These are phyloP conservation scores for Trichopoda pennipes DNA, from an alignment of 2,888 invertebrate genomes.

Conservation along the genomic window DNA sequence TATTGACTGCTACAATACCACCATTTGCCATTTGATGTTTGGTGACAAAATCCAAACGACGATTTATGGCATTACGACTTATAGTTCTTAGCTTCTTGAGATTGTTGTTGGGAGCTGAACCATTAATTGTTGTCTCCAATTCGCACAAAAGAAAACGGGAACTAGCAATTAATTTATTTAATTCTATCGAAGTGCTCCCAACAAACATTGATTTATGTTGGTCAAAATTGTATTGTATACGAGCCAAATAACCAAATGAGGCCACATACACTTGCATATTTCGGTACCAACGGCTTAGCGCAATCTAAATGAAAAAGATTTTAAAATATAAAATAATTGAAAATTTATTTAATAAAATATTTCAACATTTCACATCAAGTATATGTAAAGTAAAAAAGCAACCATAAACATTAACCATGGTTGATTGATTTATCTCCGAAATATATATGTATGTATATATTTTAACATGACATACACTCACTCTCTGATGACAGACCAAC, in stretches of 20 bases:
- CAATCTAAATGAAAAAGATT: slow-evolving; percentile 72
- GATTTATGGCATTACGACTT: slow-evolving; percentile 70
- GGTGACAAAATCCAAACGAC: slow-evolving; percentile 73
- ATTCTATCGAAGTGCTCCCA: slow-evolving; percentile 71
- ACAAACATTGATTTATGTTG: slow-evolving; percentile 68
- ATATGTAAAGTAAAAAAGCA: slow-evolving; percentile 2
- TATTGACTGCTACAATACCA: slow-evolving; percentile 60
- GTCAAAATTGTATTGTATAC: slow-evolving; percentile 74
- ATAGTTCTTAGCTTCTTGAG: slow-evolving; percentile 70
- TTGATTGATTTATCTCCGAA: slow-evolving; percentile 66
- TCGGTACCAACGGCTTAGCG: slow-evolving; percentile 77
- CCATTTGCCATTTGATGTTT: slow-evolving; percentile 69
- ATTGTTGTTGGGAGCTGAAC: slow-evolving; percentile 70
- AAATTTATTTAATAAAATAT: slow-evolving; percentile 59
- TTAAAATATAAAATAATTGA: slow-evolving; percentile 41
- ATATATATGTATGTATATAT: slow-evolving; percentile 11
- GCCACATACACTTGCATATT: slow-evolving; percentile 77
- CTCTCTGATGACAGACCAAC: slow-evolving; percentile 14
- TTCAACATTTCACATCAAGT: slow-evolving; percentile 42
- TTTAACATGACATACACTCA: slow-evolving; percentile 40
- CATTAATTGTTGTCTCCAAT: slow-evolving; percentile 78
- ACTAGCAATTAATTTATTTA: slow-evolving; percentile 74
- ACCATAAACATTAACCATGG: slow-evolving; percentile 42
- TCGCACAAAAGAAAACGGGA: slow-evolving; percentile 77
- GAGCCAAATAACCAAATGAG: slow-evolving; percentile 75